Base-by-base conservation (phyloP, 92 coral and sea anemone species). In the Zoanthus sociatus region DNA sequence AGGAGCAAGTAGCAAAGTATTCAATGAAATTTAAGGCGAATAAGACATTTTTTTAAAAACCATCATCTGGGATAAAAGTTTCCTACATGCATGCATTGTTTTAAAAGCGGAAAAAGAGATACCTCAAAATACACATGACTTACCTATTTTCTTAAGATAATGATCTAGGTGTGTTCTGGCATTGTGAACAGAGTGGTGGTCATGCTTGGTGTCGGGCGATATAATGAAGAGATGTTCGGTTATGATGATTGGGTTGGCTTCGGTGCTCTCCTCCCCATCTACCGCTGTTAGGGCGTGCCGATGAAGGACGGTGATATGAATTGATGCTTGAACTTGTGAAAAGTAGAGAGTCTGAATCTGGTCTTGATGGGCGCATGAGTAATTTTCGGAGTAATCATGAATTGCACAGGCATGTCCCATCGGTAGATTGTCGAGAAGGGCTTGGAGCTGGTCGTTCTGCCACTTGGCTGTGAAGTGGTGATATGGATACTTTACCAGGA, bases 111-210 rank as follows among this genome's bases (percentile, higher is more conserved):
- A n/a, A n/a, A n/a, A n/a, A n/a, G n/a, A n/a, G n/a, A n/a, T n/a
- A n/a, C n/a, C n/a, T n/a, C n/a, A n/a, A n/a, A n/a, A n/a, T n/a
- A n/a, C n/a, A n/a, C n/a, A n/a, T 33, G 3, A 37, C 90, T 79
- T 79, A 63, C 86, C 89, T 5, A 90, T 92, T 73, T 92, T 58
- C 47, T 87, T 81, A 15, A 87, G 78, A 17, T 92, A 90, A 1
- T 55, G 20, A 13, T 70, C 61, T 9, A 90, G 14, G 45, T 75
- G 87, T 63, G 74, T 47, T 48, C 90, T 86, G 9, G 77, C 83
- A 18, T 76, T 9, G 14, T 84, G 94, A 5, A 93, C 92, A 18
- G 93, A 78, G 37, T 93, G 92, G 42, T 92, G 89, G 79, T 93
- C 90, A 60, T 90, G 90, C 50, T 71, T 86, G 20, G 56, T 6